These are phyloP conservation scores for Ammodytes marinus DNA, from an alignment of 2,113 vertebrate genomes.

Conservation along the genomic window DNA sequence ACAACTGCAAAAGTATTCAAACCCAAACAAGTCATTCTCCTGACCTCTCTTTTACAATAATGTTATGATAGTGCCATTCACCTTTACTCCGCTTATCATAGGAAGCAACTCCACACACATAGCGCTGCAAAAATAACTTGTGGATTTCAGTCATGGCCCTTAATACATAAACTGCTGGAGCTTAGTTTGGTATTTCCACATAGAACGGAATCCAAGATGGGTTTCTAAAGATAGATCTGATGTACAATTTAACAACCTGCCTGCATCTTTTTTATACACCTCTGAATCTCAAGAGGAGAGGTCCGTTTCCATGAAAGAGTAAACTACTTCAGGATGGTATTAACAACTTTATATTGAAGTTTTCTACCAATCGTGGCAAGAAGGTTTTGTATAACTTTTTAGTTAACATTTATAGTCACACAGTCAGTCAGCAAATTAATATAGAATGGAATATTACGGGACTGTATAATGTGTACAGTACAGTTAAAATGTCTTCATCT, in stretches of 20 bases:
- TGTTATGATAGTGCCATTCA: too few relatives aligned
- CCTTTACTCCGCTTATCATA: too few relatives aligned
- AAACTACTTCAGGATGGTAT: not conserved
- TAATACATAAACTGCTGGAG: not conserved
- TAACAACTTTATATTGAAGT: not conserved
- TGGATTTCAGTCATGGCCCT: not conserved
- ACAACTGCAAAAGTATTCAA: too few relatives aligned
- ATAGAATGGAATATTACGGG: not conserved
- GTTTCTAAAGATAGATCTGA: slow-evolving; percentile 28
- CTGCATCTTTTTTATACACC: not conserved
- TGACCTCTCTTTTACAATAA: too few relatives aligned
- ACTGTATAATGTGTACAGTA: not conserved
- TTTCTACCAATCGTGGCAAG: not conserved
- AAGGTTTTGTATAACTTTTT: not conserved
- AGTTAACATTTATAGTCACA: not conserved
- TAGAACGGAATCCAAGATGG: not conserved
- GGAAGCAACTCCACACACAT: slow-evolving; percentile 1
- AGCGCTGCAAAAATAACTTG: slow-evolving; percentile 31
- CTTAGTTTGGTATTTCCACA: slow-evolving; percentile 9
- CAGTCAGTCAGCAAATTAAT: not conserved
- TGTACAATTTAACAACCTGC: slow-evolving; percentile 4
- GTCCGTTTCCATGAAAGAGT: not conserved
- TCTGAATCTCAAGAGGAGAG: not conserved
- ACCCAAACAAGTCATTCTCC: too few relatives aligned
- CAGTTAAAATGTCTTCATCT: too few relatives aligned